Evolutionary conservation across 1,140 invertebrate species (phyloP).

Genomic region (Scaptomyza montana): DNA sequence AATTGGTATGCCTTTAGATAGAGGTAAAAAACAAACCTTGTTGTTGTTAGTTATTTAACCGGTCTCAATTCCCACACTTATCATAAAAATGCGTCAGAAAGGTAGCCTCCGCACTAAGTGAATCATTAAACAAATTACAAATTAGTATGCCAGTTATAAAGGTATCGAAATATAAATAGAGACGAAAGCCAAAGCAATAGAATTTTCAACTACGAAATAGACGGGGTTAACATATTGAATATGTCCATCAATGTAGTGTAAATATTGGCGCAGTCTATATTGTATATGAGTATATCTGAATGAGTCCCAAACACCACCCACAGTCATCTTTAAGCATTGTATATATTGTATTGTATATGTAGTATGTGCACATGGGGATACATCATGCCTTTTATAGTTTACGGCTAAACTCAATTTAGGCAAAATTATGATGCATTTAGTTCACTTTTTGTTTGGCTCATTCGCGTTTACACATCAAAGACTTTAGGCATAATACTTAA

Average conservation of each 20-base stretch:
- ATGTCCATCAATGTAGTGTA: conserved; percentile 38
- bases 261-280: conserved; percentile 49
- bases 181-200: conserved; percentile 10
- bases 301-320: conserved; percentile 33
- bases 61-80: conserved; percentile 39
- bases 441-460: conserved; percentile 4
- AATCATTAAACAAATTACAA: conserved; percentile 59
- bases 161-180: conserved; percentile 10
- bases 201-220: conserved; percentile 10
- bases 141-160: conserved; percentile 53
- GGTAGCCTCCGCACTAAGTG: conserved; percentile 28
- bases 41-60: neutral
- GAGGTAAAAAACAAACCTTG: conserved; percentile 1
- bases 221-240: conserved; percentile 42
- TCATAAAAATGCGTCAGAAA: conserved; percentile 21
- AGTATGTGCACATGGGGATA: neutral
- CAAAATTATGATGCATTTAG: conserved; percentile 17
- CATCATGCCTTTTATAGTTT: conserved; percentile 33
- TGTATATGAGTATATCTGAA: neutral
- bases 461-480: neutral
- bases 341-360: neutral
- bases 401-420: conserved; percentile 4
- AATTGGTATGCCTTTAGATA: conserved; percentile 13
- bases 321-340: conserved; percentile 18
- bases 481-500: neutral